Conservation (phyloP, 2,797 vertebrate species). For the Cheirogaleus major region DNA sequence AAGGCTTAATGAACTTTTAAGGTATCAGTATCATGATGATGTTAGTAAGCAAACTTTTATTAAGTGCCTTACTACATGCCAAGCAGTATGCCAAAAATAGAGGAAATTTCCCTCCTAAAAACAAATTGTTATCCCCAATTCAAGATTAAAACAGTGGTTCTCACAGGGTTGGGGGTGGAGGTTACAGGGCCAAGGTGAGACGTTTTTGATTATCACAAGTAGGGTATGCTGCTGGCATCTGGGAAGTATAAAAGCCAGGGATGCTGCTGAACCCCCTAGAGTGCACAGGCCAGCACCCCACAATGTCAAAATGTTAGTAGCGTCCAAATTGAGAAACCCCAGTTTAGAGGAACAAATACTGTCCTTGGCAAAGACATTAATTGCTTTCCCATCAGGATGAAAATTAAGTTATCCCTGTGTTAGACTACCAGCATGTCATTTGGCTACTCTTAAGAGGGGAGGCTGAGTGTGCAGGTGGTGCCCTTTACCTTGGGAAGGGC, state of each 20-base stretch:
- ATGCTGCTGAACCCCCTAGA: background rate
- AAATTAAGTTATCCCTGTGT: background rate
- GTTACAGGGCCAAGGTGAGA: background rate
- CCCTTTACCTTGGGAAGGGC: background rate
- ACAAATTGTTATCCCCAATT: background rate
- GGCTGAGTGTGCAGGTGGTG: background rate
- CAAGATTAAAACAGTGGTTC: background rate
- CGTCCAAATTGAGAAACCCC: background rate
- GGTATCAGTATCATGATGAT: background rate
- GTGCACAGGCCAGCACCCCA: background rate
- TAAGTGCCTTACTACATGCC: background rate
- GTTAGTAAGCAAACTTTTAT: slow-evolving; percentile 17
- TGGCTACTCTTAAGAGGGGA: background rate
- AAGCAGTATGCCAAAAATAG: slow-evolving; percentile 12
- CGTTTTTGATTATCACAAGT: background rate
- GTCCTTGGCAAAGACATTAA: background rate
- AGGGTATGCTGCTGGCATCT: background rate
- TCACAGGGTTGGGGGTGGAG: background rate
- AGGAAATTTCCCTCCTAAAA: background rate
- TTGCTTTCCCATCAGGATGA: slow-evolving; percentile 26
- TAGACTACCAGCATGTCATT: background rate
- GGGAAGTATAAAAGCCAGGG: background rate
- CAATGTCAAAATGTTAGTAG: background rate
- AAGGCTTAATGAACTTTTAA: slow-evolving; percentile 15
- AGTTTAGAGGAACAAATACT: background rate